Evolutionary conservation across 2,797 vertebrate species (phyloP), one percentile per base, ranked within the genome.

Genomic region (Helarctos malayanus): DNA sequence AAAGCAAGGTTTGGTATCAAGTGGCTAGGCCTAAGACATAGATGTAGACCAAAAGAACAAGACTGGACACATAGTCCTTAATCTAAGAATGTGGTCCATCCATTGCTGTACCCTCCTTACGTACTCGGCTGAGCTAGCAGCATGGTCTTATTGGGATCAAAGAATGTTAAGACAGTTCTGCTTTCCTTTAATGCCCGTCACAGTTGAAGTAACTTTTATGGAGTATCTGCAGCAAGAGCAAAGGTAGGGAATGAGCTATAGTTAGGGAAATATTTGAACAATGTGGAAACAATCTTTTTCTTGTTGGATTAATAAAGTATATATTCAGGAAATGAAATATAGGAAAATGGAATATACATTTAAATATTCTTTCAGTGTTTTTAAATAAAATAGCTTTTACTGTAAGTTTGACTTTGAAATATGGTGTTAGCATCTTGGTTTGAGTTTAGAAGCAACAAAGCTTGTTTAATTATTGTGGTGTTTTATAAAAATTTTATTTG

Each of bases 351-450:
- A 92, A 19, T 76, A 57, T 80, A 32, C 41, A 80, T 94, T 88
- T 35, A 92, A 91, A 52, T 73, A 84, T 92, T 86, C 11, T 41
- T 69, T 91, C 59, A 23, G 15, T 81, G 19, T 76, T 61, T 91
- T 93, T 91, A 41, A 94, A 49, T 92, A 71, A 75, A 92, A 90
- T 49, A 69, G 21, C 9, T 93, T 89, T 96, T 63, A 85, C 1
- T 81, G 19, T 73, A 82, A 57, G 89, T 94, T 96, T 93, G 82
- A 84, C 79, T 76, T 87, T 91, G 73, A 79, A 91, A 92, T 95
- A 19, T 63, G 25, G 4, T 96, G n/a, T 84, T 96, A 80, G 52
- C 38, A 65, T 95, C 27, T 76, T 93, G n/a, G 27, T 89, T 91
- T 69, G 54, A 79, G 21, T 94, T 97, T 91, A 59, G 63, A 57